Evolutionary conservation across 2,113 vertebrate genomes (phyloP).

Genomic region (Phoxinus phoxinus): DNA sequence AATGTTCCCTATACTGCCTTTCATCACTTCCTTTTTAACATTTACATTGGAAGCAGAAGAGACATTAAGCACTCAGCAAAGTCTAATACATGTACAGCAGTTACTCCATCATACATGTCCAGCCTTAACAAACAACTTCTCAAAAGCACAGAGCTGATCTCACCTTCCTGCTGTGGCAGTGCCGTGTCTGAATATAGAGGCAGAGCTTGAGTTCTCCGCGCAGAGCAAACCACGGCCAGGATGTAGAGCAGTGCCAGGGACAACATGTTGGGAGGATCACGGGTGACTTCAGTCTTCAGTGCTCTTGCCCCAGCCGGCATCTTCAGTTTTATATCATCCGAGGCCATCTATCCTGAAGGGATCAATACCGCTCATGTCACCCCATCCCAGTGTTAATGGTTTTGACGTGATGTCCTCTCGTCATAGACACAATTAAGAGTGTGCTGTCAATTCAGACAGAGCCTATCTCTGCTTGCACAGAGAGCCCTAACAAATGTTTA

Average conservation of each 20-base stretch:
- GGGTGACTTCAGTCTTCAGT: conserved; percentile 51
- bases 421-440: conserved; percentile 70
- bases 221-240: conserved; percentile 69
- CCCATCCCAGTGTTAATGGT: conserved; percentile 72
- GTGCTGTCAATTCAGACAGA: conserved; percentile 68
- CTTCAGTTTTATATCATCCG: conserved; percentile 73
- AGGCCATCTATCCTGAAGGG: conserved; percentile 68
- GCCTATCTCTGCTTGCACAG: conserved; percentile 80
- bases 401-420: conserved; percentile 68
- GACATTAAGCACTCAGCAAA: neutral
- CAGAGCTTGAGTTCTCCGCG: conserved; percentile 65
- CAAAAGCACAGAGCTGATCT: conserved; percentile 15
- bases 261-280: conserved; percentile 69
- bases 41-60: neutral
- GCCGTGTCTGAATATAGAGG: conserved; percentile 72
- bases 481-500: conserved; percentile 77
- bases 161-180: conserved; percentile 73
- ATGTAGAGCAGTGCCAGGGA: conserved; percentile 67
- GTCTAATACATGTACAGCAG: neutral
- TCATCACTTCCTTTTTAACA: neutral
- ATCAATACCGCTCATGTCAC: conserved; percentile 77
- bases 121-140: neutral
- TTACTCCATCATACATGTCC: neutral
- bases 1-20: neutral
- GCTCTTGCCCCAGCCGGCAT: conserved; percentile 36